A percentile compares a stretch with the other conserved stretches of the same genome.
These are phyloP conservation scores for Sus cebifrons DNA, from an alignment of 2,797 vertebrate genomes.

Conservation along the genomic window DNA sequence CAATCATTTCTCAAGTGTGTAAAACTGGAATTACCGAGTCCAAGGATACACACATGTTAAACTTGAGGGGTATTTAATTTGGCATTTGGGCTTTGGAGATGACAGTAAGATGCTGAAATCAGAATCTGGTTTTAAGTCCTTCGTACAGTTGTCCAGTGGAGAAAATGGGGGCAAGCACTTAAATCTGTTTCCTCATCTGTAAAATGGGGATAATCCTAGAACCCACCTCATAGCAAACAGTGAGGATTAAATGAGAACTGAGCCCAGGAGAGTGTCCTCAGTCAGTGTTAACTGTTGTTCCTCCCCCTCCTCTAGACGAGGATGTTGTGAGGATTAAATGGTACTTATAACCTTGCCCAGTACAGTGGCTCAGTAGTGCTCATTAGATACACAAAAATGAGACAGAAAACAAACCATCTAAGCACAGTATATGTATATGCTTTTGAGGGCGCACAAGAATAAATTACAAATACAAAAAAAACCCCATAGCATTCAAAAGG, in stretches of 20 bases:
- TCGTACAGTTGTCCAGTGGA: neutral
- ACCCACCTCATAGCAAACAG: neutral
- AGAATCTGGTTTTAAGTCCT: slow-evolving; percentile 8
- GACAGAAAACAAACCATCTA: neutral
- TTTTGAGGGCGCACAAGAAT: neutral
- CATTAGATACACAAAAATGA: neutral
- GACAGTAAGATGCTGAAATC: neutral
- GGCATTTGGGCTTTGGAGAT: neutral
- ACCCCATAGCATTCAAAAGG: too few relatives aligned
- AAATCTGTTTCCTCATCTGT: slow-evolving; percentile 12
- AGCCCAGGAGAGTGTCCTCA: neutral
- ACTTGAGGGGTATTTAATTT: neutral
- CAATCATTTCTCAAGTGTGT: neutral
- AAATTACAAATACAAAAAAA: neutral
- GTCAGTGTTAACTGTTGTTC: neutral
- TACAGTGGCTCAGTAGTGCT: neutral
- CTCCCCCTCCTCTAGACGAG: neutral
- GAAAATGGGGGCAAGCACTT: neutral
- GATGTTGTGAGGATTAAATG: neutral
- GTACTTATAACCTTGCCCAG: neutral
- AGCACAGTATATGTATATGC: neutral
- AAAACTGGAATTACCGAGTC: neutral
- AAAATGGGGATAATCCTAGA: neutral
- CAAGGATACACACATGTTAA: neutral
- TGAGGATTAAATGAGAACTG: neutral